Percentiles rank a stretch among this genome's conserved stretches.
These are phyloP conservation scores for Cantharis rustica DNA, from an alignment of 2,888 invertebrate genomes.

Conservation along the genomic window DNA sequence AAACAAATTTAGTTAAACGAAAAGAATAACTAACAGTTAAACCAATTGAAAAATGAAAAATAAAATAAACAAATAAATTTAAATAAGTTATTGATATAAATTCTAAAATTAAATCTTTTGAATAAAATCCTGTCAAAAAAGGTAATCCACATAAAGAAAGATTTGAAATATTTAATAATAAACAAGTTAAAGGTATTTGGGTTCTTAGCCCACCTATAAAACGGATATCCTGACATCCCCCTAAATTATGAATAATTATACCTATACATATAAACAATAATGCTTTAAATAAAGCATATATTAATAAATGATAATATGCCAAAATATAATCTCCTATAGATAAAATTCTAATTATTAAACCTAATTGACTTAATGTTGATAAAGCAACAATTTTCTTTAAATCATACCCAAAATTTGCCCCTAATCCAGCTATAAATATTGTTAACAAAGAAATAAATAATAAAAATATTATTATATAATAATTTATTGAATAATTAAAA, in stretches of 20 bases:
- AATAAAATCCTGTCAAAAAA: conserved; percentile 68
- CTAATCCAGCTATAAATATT: conserved; percentile 65
- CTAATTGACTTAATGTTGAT: conserved; percentile 75
- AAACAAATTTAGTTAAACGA: conserved; percentile 63
- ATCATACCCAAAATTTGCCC: conserved; percentile 70
- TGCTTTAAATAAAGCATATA: conserved; percentile 78
- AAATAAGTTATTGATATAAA: conserved; percentile 59
- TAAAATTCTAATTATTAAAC: conserved; percentile 56
- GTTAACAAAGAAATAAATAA: conserved; percentile 61
- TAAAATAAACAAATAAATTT: conserved; percentile 61
- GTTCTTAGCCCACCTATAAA: conserved; percentile 59
- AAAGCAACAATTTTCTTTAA: conserved; percentile 80
- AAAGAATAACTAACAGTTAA: conserved; percentile 64
- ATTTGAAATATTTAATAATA: conserved; percentile 67
- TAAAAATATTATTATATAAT: conserved; percentile 58
- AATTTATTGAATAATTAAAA: conserved; percentile 61
- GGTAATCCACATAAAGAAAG: conserved; percentile 67
- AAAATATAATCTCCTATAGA: conserved; percentile 57
- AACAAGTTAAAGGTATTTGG: conserved; percentile 64
- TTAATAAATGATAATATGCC: conserved; percentile 74
- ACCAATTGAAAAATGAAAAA: conserved; percentile 63
- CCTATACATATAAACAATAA: conserved; percentile 72
- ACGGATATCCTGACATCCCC: conserved; percentile 71
- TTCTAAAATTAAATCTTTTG: conserved; percentile 68
- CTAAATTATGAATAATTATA: conserved; percentile 67